Percentiles rank a stretch among this genome's conserved stretches.
Conservation (phyloP, 2,888 invertebrate species). For the Cataglyphis albicans region DNA sequence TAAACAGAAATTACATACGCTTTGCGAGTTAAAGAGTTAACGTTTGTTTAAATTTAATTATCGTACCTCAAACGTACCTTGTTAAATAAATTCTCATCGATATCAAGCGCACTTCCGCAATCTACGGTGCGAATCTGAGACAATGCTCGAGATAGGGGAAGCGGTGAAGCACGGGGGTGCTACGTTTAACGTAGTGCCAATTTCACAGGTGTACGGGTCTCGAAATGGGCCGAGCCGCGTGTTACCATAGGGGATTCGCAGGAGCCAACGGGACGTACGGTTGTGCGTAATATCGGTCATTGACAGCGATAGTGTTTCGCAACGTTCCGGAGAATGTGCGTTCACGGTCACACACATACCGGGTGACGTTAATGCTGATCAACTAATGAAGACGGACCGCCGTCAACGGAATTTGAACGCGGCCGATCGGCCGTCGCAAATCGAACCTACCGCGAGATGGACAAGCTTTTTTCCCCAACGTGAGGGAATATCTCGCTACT, state of each 20-base stretch:
- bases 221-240: slow-evolving; percentile 75
- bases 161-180: slow-evolving; percentile 58
- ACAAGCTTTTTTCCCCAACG: background rate
- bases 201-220: slow-evolving; percentile 75
- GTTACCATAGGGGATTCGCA: slow-evolving; percentile 77
- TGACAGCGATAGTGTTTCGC: slow-evolving; percentile 81
- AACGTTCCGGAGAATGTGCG: slow-evolving; percentile 79
- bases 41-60: slow-evolving; percentile 10
- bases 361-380: slow-evolving; percentile 63
- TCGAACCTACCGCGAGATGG: background rate
- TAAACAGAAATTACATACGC: slow-evolving; percentile 21
- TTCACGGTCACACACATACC: slow-evolving; percentile 79
- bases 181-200: slow-evolving; percentile 72
- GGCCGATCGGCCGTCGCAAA: slow-evolving; percentile 11
- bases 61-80: background rate
- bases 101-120: background rate
- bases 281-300: slow-evolving; percentile 83
- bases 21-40: background rate
- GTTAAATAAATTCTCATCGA: background rate
- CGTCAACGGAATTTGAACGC: slow-evolving; percentile 48
- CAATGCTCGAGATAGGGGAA: background rate
- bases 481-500: background rate
- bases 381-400: slow-evolving; percentile 66
- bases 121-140: background rate
- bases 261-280: slow-evolving; percentile 72